These are phyloP conservation scores for Drosophila ustulata DNA, from an alignment of 2,888 invertebrate genomes.

Conservation along the genomic window DNA sequence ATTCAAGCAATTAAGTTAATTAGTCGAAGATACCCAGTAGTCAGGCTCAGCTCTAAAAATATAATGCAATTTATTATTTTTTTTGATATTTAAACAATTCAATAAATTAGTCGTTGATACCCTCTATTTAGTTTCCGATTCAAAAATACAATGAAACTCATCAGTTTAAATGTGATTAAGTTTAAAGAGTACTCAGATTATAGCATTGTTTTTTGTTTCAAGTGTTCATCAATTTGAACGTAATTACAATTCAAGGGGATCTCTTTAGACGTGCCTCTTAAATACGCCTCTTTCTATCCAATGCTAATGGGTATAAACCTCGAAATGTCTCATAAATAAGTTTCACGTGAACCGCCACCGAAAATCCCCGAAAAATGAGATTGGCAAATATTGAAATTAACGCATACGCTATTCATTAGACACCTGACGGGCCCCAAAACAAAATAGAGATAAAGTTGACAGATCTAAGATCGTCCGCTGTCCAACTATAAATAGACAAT, in stretches of 20 bases:
- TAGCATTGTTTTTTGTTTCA: not conserved
- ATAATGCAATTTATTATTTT: not conserved
- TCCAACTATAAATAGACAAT: slow-evolving; percentile 21
- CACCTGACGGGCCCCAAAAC: slow-evolving; percentile 17
- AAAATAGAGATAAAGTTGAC: slow-evolving; percentile 25
- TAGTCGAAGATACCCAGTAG: not conserved
- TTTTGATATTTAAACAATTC: not conserved
- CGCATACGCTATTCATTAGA: slow-evolving; percentile 59
- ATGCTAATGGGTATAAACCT: slow-evolving; percentile 4
- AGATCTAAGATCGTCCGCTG: slow-evolving; percentile 29
- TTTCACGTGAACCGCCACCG: slow-evolving; percentile 52
- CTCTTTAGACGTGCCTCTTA: not conserved
- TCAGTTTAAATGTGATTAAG: too few species aligned
- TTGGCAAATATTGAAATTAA: slow-evolving; percentile 52
- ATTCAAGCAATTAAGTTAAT: not conserved
- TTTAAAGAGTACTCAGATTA: too few species aligned
- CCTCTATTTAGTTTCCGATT: not conserved
- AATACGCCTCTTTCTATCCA: slow-evolving; percentile 5
- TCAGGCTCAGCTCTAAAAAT: not conserved
- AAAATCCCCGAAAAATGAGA: slow-evolving; percentile 39
- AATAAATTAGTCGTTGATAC: not conserved
- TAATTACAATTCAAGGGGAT: not conserved
- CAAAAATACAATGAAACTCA: too few species aligned
- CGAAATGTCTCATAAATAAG: slow-evolving; percentile 36
- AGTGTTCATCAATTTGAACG: not conserved